Conservation (phyloP, 2,888 invertebrate genomes). For the Terebella lapidaria region DNA sequence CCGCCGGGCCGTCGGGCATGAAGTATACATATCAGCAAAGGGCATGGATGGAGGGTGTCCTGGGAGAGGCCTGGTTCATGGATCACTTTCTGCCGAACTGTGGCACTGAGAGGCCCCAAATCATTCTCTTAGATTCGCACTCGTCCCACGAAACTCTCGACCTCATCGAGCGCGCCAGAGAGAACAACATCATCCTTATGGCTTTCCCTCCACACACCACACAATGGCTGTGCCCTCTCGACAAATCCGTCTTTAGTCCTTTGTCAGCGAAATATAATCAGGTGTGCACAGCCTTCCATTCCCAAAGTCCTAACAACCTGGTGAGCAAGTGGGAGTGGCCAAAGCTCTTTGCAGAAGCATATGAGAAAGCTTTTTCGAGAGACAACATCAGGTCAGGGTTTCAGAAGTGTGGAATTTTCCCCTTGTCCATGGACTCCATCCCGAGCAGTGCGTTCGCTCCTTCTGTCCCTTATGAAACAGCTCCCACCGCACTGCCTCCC, state of each 20-base stretch:
- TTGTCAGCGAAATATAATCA: neutral
- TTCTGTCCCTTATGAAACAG: neutral
- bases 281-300: neutral
- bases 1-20: neutral
- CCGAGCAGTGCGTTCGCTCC: neutral
- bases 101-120: neutral
- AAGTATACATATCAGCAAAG: neutral
- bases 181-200: conserved; percentile 11
- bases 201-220: conserved; percentile 16
- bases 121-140: neutral
- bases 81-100: neutral
- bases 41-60: neutral
- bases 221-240: conserved; percentile 10
- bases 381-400: neutral
- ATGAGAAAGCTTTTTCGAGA: neutral
- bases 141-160: neutral
- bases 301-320: neutral
- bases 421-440: neutral
- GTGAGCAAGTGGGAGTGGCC: neutral
- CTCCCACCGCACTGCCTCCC: too few relatives aligned
- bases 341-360: neutral
- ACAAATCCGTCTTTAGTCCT: conserved; percentile 7
- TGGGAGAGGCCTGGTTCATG: neutral
- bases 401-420: neutral
- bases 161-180: conserved; percentile 15